Conservation (phyloP, 2,797 vertebrate species). For the Aulostomus chinensis region DNA sequence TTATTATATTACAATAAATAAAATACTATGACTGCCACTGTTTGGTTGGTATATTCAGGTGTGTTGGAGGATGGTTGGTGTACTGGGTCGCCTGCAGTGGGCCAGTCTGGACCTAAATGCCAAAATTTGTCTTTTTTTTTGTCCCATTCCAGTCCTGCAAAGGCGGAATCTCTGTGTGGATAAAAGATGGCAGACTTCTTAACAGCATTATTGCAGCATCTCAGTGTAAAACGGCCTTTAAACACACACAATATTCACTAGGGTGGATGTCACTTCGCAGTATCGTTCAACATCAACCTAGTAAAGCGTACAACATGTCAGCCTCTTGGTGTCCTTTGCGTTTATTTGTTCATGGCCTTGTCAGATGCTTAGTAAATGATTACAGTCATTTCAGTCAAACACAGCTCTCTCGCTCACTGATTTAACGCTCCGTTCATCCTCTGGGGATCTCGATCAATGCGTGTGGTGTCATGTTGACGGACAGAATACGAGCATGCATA, state of each 20-base stretch:
- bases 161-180: too few species aligned
- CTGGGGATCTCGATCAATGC: conserved; percentile 26
- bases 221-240: neutral
- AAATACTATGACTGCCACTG: too few species aligned
- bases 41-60: too few species aligned
- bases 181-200: too few species aligned
- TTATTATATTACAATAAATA: too few species aligned
- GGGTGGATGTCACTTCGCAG: conserved; percentile 17
- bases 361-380: conserved; percentile 30
- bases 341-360: conserved; percentile 34
- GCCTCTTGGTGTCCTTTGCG: conserved; percentile 19
- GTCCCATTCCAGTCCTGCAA: too few species aligned
- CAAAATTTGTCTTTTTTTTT: too few species aligned
- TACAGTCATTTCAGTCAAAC: conserved; percentile 39
- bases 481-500: conserved; percentile 11
- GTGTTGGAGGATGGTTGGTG: too few species aligned
- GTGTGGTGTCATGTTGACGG: conserved; percentile 27
- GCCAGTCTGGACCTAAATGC: too few species aligned
- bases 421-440: conserved; percentile 29
- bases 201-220: too few species aligned
- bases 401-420: conserved; percentile 29
- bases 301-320: conserved; percentile 6
- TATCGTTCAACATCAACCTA: conserved; percentile 19
- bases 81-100: too few species aligned
- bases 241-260: neutral